Evolutionary conservation across 2,113 vertebrate genomes (phyloP), one percentile per base, ranked within the genome.

Genomic region (Pachypanchax playfairii): DNA sequence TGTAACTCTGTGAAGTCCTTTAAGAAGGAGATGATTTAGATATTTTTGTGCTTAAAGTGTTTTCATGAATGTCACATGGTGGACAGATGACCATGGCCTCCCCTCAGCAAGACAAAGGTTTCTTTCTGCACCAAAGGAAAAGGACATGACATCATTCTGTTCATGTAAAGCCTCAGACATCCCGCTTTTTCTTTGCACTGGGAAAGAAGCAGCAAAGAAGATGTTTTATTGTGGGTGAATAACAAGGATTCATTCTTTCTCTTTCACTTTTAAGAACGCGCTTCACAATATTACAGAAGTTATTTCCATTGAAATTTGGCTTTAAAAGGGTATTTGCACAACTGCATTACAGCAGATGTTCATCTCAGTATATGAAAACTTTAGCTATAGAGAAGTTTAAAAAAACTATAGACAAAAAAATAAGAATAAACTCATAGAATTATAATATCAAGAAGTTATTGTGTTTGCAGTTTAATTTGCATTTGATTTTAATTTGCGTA

Each of bases 51-150:
- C 49, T 61, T 12, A 69, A 72, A 75, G 59, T 66, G 58, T 82
- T 81, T 64, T 74, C n/a, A 64, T 78, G 71, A 79, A 82, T 84
- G 80, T 89, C 83, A 88, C 82, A 88, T 82, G 86, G 78, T 72
- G 73, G 53, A 77, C 69, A 38, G 56, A 72, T 83, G 74, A 85
- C 76, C 52, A 38, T 35, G 66, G 75, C 75, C 54, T 38, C 41
- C 75, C 79, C 84, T 78, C 70, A 1, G 56, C 54, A 69, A 79
- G 83, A 91, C 89, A 91, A 91, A 89, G 85, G 73, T 65, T 73
- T 84, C 86, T 89, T 91, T 89, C 85, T 91, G 71, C 83, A 69
- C 74, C 84, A 86, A 67, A 86, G 90, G 90, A 91, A 85, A 65
- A 83, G 83, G 88, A 87, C 65, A 87, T 91, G 90, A 91, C 86